phyloP scores from a whole-genome alignment of 2,113 vertebrate species.

The Mugil cephalus region DNA sequence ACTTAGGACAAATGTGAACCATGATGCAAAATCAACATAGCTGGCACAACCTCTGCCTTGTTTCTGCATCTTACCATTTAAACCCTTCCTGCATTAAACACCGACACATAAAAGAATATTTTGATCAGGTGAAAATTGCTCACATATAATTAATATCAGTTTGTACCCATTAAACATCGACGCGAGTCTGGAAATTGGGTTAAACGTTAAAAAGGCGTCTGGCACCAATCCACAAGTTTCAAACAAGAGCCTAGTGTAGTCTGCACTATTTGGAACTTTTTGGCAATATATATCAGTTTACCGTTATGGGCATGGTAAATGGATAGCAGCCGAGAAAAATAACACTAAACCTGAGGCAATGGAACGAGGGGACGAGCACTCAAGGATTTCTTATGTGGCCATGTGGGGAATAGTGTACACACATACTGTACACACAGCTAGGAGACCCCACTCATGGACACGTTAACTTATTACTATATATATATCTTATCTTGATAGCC shows the following conservation, averaged over 20 bases:
- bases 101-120: neutral
- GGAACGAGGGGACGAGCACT: conserved; percentile 3
- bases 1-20: no score
- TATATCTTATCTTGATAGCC: conserved; percentile 51
- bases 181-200: neutral
- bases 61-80: neutral
- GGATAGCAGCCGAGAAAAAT: conserved; percentile 20
- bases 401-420: neutral
- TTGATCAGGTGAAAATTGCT: neutral
- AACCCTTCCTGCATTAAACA: neutral
- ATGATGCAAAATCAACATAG: neutral
- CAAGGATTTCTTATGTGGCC: neutral
- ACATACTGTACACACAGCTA: neutral
- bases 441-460: neutral
- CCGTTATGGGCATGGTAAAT: conserved; percentile 13
- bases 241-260: conserved; percentile 26
- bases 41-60: neutral
- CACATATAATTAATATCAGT: neutral
- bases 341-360: conserved; percentile 20
- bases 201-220: conserved; percentile 4
- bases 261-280: conserved; percentile 3
- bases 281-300: conserved; percentile 29
- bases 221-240: conserved; percentile 2
- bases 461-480: conserved; percentile 16
- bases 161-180: neutral